Evolutionary conservation across 2,113 vertebrate genomes (phyloP).

Genomic region (Sigmodon hispidus): DNA sequence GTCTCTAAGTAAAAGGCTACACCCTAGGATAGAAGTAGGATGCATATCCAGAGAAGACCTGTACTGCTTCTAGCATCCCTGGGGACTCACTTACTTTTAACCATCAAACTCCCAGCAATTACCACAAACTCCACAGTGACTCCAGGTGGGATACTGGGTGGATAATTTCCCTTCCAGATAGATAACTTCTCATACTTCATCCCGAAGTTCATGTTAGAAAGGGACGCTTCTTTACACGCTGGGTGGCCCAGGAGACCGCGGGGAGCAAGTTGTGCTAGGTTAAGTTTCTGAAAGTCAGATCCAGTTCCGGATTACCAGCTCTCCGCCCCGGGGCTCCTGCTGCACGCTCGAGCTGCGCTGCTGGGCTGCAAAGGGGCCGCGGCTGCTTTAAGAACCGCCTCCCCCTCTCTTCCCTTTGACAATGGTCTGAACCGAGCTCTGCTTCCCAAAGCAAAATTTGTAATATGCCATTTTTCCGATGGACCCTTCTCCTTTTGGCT

Average conservation of each 20-base stretch:
- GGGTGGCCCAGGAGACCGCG: background rate
- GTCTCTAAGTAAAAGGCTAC: background rate
- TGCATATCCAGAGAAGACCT: background rate
- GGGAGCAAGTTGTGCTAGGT: background rate
- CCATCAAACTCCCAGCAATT: background rate
- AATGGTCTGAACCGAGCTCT: conserved; percentile 96
- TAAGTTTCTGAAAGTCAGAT: conserved; percentile 62
- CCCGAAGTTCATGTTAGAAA: background rate
- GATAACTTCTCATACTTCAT: background rate
- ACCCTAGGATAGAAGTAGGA: background rate
- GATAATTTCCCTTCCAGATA: conserved; percentile 6
- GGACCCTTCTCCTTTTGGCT: conserved; percentile 85
- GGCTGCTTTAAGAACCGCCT: conserved; percentile 94
- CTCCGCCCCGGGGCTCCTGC: background rate
- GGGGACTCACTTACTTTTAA: background rate
- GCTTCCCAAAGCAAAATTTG: conserved; percentile 94
- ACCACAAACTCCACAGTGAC: conserved; percentile 36
- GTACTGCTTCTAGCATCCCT: background rate
- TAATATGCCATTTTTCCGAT: conserved; percentile 96
- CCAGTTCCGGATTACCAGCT: background rate
- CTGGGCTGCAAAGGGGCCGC: conserved; percentile 74
- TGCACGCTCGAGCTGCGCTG: conserved; percentile 40
- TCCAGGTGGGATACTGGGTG: background rate
- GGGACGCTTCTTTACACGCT: background rate
- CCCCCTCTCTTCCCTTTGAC: conserved; percentile 86